phyloP scores from a whole-genome alignment of 2,797 vertebrate genomes.

The Poecilia picta region DNA sequence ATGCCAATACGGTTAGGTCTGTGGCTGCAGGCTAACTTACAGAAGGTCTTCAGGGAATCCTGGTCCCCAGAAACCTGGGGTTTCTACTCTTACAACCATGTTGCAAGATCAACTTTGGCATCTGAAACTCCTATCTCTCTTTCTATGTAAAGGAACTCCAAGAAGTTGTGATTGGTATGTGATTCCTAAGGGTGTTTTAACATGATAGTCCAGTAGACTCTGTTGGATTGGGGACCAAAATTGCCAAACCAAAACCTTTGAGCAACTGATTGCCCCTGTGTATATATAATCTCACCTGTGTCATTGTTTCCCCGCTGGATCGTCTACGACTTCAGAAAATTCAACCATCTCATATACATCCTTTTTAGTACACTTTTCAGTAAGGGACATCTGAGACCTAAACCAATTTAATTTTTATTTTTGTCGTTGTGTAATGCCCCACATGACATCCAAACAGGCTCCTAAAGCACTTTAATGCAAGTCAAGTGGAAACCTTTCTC shows the following conservation, averaged over 20 bases:
- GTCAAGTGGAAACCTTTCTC: background rate
- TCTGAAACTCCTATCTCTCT: background rate
- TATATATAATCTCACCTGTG: too few relatives aligned
- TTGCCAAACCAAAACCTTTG: background rate
- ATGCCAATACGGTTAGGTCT: slow-evolving; percentile 46
- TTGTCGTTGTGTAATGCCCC: background rate
- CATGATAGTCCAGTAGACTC: background rate
- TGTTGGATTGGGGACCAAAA: background rate
- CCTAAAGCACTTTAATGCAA: background rate
- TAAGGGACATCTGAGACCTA: background rate
- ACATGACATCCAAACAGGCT: background rate
- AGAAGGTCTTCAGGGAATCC: slow-evolving; percentile 28
- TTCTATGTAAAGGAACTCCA: background rate
- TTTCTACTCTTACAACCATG: background rate
- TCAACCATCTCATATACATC: background rate
- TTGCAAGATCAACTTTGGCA: background rate
- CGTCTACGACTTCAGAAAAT: background rate
- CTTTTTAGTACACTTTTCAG: background rate
- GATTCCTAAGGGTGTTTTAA: background rate
- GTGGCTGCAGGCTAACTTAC: slow-evolving; percentile 24
- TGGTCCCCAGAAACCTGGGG: slow-evolving; percentile 25
- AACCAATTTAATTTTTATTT: background rate
- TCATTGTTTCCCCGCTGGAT: too few relatives aligned
- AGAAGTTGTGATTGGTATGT: background rate
- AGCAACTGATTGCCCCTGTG: background rate